Base-by-base conservation (phyloP, 1,140 invertebrate genomes). In the Lethrus apterus region DNA sequence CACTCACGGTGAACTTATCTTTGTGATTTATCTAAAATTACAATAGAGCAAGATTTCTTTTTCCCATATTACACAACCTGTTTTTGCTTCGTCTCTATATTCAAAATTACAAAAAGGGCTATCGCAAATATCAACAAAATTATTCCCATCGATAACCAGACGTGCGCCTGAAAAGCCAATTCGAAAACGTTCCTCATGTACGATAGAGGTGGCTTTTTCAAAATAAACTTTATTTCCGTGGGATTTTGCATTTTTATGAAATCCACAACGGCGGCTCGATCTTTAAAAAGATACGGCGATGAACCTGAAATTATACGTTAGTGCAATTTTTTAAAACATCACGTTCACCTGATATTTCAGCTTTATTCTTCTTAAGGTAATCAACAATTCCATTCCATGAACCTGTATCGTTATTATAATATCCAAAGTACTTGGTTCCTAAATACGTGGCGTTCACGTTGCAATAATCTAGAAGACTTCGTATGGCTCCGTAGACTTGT, bases 151-250 rank as follows among this genome's bases (percentile, higher is more conserved):
- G 45, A 46, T n/a, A 48, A 38, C 56, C 56, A 58, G 9, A 56
- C 56, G 11, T 44, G 44, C 4, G 17, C 13, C 1, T 51, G 47
- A 24, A 56, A 50, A 19, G 51, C 51, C 8, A 54, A 38, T 18
- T 52, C 21, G 43, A 52, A 58, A 33, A 56, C 56, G 21, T 58
- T 54, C 29, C 46, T 54, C 1, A 58, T 46, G 33, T 54, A 56
- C 9, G 52, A 57, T 17, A 50, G 43, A 2, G 54, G 44, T 3
- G 57, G 49, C 29, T 57, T 54, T 26, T 51, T 54, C 4, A 57
- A 30, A 18, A 57, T 35, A 32, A 59, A 56, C 17, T 38, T 40
- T 18, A 51, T 35, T 7, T 33, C 34, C 13, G 36, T 45, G 9
- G 51, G 40, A 34, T 50, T 46, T 3, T 46, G 24, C 7, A 42